Conservation (phyloP, 2,888 invertebrate genomes). For the Parasteatoda lunata region DNA sequence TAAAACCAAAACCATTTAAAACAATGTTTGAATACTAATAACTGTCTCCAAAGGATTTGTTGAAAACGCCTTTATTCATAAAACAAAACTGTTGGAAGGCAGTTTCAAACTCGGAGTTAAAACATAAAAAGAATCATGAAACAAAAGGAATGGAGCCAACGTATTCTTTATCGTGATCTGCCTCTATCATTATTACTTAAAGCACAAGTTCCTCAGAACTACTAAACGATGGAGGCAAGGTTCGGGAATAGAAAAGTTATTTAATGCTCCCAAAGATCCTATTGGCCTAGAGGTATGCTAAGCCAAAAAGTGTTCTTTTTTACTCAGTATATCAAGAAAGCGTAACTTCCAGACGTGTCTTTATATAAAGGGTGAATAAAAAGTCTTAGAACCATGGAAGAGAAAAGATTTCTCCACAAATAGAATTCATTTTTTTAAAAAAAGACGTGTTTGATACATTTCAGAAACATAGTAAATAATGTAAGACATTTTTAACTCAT, state of each 20-base stretch:
- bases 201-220: constrained; percentile 16
- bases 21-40: neutral
- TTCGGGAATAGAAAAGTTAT: constrained; percentile 19
- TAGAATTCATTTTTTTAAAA: no score
- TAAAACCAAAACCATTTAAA: neutral
- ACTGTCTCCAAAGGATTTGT: neutral
- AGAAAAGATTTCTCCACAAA: neutral
- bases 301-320: constrained; percentile 10
- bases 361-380: constrained; percentile 3
- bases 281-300: constrained; percentile 4
- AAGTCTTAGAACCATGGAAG: neutral
- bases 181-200: constrained; percentile 32
- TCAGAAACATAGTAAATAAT: no score
- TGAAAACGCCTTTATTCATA: neutral
- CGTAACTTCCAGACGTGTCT: constrained; percentile 24
- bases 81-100: neutral
- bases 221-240: neutral
- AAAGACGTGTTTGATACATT: no score
- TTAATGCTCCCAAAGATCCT: constrained; percentile 27
- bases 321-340: constrained; percentile 23
- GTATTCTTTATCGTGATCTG: constrained; percentile 22
- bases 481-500: no score
- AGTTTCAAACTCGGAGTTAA: neutral
- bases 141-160: constrained; percentile 2
- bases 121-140: neutral